Evolutionary conservation across 1,140 invertebrate genomes (phyloP), one percentile per base, ranked within the genome.

Genomic region (Argopecten irradians): DNA sequence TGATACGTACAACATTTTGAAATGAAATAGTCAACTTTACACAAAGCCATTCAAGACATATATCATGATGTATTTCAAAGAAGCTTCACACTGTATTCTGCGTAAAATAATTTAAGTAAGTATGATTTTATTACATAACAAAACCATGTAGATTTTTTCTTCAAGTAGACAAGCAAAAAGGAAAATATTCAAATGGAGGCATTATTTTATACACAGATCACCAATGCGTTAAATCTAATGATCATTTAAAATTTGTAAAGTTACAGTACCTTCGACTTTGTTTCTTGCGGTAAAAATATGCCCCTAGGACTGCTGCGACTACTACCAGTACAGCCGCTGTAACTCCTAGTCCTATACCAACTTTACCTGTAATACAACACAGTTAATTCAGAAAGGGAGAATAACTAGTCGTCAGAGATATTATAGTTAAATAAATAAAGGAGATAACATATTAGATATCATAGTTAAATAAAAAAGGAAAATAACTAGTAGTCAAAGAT

Each of bases 211-310:
- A 36, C 28, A 34, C 28, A 84, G 28, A 84, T 19, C 0, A 43
- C 22, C 55, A 43, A n/a, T 82, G 33, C 1, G 14, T 7, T 34
- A 39, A 5, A n/a, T 34, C 8, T 2, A 83, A 0, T n/a, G n/a
- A n/a, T n/a, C n/a, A n/a, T n/a, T n/a, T n/a, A n/a, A n/a, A n/a
- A n/a, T n/a, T n/a, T 34, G 16, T 28, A 11, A 88, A n/a, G 7
- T 28, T 9, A 71, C n/a, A 0, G 28, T 90, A 92, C 92, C 86
- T 89, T 85, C 83, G 87, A 84, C 71, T 90, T 39, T 88, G 85
- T 83, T 88, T 90, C 84, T 89, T 91, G 34, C 87, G 43, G 46
- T 89, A 89, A 82, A 92, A 91, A 83, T 90, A 91, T 33, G 41
- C 87, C 8, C 82, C 92, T 9, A 89, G 83, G 8, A 89, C 86